Conservation (phyloP, 1,140 invertebrate genomes). For the Sitophilus oryzae region DNA sequence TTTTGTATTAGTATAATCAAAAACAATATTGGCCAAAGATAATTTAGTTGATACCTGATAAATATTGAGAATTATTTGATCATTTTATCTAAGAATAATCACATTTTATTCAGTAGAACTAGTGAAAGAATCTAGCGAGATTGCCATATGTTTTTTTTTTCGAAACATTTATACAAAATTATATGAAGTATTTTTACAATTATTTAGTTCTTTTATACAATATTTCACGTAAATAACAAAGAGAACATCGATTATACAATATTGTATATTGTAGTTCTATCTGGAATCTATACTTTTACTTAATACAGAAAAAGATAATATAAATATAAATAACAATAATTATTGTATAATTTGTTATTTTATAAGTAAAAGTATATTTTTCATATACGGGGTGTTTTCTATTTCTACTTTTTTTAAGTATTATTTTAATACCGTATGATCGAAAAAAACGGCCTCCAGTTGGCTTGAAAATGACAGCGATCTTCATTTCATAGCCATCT, state of each 20-base stretch:
- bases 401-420: too few relatives aligned
- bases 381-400: too few relatives aligned
- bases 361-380: too few relatives aligned
- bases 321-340: too few relatives aligned
- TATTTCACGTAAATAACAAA: not conserved
- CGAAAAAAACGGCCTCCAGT: too few relatives aligned
- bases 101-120: conserved; percentile 21
- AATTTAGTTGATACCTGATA: not conserved
- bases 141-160: conserved; percentile 11
- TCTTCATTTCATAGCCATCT: too few relatives aligned
- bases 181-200: not conserved
- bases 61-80: not conserved
- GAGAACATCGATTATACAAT: not conserved
- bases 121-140: conserved; percentile 25
- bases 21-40: too few relatives aligned
- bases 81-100: conserved; percentile 11
- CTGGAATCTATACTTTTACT: not conserved
- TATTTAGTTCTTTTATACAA: not conserved
- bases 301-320: too few relatives aligned
- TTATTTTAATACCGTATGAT: too few relatives aligned
- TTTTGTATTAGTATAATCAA: too few relatives aligned
- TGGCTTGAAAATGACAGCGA: too few relatives aligned
- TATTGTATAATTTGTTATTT: too few relatives aligned
- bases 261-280: not conserved
- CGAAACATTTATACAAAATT: not conserved